phyloP scores from a whole-genome alignment of 2,113 vertebrate genomes.

The Passer domesticus region DNA sequence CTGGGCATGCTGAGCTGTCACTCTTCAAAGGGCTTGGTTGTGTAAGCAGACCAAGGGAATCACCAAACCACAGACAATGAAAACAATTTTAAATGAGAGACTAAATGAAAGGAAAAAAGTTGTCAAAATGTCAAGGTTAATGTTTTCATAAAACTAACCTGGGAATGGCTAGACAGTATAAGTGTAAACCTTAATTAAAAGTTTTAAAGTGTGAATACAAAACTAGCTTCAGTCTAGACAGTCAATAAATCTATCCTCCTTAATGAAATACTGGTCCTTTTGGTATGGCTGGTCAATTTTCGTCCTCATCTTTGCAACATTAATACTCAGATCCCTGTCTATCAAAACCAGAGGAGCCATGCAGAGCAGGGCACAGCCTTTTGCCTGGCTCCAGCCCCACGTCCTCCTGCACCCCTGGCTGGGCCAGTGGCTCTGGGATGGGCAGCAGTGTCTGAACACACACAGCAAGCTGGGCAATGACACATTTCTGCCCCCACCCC shows the following conservation, averaged over 20 bases:
- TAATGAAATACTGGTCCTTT: slow-evolving; percentile 12
- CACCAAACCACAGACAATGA: slow-evolving; percentile 36
- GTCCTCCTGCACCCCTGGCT: not conserved
- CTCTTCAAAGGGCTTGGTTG: slow-evolving; percentile 44
- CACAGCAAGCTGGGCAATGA: rapidly evolving
- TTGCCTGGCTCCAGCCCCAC: rapidly evolving
- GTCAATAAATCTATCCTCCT: not conserved
- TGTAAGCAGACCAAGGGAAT: slow-evolving; percentile 38
- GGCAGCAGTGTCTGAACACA: not conserved
- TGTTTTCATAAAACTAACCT: slow-evolving; percentile 60
- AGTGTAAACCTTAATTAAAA: slow-evolving; percentile 33
- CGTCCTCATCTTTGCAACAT: not conserved
- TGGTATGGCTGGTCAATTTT: not conserved
- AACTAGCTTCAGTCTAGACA: not conserved
- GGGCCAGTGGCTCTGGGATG: not conserved
- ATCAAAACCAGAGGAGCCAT: not conserved
- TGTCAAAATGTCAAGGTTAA: slow-evolving; percentile 64
- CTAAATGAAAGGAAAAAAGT: slow-evolving; percentile 55
- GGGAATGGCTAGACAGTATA: not conserved
- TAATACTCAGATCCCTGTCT: not conserved
- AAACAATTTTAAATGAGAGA: slow-evolving; percentile 57
- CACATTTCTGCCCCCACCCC: not conserved
- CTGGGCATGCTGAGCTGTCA: not conserved
- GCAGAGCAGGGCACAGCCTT: not conserved
- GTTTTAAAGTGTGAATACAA: slow-evolving; percentile 13